Conservation (phyloP, 2,888 invertebrate genomes). For the Peribatodes rhomboidaria region DNA sequence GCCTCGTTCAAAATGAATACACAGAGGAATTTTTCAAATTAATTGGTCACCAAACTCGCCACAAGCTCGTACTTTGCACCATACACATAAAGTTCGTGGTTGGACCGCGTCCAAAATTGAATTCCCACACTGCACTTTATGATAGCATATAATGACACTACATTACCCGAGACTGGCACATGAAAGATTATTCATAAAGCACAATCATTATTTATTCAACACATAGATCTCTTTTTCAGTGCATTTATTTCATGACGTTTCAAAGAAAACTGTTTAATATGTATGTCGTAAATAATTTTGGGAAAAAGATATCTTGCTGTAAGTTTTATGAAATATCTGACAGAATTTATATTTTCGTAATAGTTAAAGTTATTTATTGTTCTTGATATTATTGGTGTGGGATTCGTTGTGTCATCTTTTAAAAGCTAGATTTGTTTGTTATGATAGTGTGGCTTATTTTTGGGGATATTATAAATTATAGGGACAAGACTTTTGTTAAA, state of each 20-base stretch:
- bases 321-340: background rate
- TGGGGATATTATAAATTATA: too few species aligned
- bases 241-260: conserved; percentile 17
- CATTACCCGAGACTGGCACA: conserved; percentile 15
- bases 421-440: background rate
- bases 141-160: conserved; percentile 10
- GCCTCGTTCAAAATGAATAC: too few species aligned
- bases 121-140: conserved; percentile 24
- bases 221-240: background rate
- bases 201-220: background rate
- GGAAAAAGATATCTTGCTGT: background rate
- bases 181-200: conserved; percentile 21
- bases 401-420: background rate
- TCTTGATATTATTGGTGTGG: background rate
- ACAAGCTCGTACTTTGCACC: background rate
- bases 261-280: conserved; percentile 27
- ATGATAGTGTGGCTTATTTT: background rate
- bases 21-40: background rate
- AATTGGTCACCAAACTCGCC: background rate
- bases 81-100: conserved; percentile 1
- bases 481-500: too few species aligned
- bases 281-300: conserved; percentile 27
- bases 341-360: background rate
- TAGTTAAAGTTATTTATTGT: conserved; percentile 2
- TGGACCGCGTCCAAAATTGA: conserved; percentile 30